Evolutionary conservation across 2,888 invertebrate genomes (phyloP).

Genomic region (Proisotoma minuta): DNA sequence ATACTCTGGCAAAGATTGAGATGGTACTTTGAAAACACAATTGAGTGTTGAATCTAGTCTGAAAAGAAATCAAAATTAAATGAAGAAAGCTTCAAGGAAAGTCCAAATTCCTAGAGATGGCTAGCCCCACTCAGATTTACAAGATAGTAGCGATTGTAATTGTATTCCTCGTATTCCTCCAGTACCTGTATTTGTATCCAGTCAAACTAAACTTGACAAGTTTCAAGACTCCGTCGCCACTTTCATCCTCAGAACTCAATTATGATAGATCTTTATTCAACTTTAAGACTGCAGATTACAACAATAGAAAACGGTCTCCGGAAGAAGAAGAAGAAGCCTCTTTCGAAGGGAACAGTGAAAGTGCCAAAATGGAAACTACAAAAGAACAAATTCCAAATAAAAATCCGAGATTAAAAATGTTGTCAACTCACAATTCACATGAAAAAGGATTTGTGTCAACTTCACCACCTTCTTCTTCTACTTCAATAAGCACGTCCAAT

Average conservation of each 20-base stretch:
- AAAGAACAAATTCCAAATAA: background rate
- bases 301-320: constrained; percentile 11
- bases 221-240: background rate
- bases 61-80: no score
- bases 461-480: background rate
- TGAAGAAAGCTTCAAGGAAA: no score
- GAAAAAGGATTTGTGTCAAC: background rate
- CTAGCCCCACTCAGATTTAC: background rate
- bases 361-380: background rate
- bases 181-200: constrained; percentile 42
- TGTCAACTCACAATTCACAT: background rate
- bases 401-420: background rate
- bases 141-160: constrained; percentile 31
- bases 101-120: background rate
- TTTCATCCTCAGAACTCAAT: background rate
- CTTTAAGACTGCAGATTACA: constrained; percentile 8
- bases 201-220: constrained; percentile 22
- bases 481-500: no score
- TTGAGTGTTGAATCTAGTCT: no score
- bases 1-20: no score
- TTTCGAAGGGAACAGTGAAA: background rate
- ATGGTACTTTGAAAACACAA: no score
- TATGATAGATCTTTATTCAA: constrained; percentile 18
- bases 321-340: background rate
- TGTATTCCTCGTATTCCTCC: constrained; percentile 37